Percentiles rank a stretch among this genome's conserved stretches.
Conservation (phyloP, 35 echinoderm and acorn worm species). For the Ptychodera flava region DNA sequence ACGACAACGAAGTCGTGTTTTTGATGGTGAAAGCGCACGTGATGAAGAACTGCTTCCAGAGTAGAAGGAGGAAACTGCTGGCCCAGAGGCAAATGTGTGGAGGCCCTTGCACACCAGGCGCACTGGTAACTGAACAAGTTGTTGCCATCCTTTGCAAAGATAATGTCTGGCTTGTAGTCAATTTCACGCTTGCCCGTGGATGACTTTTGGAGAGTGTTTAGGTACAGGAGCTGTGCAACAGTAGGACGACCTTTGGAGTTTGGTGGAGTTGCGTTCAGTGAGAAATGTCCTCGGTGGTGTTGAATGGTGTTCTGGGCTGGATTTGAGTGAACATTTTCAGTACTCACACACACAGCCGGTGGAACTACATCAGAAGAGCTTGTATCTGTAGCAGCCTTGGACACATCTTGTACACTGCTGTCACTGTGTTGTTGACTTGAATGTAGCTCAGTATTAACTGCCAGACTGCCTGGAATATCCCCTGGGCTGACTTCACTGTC, state of each 20-base stretch:
- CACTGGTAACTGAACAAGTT: background rate
- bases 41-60: background rate
- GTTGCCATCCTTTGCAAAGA: background rate
- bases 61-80: background rate
- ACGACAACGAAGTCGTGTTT: background rate
- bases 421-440: background rate
- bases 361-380: background rate
- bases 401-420: background rate
- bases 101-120: background rate
- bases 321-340: background rate
- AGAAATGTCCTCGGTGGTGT: too few relatives aligned
- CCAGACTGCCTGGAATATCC: too few relatives aligned
- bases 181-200: background rate
- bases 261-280: too few relatives aligned
- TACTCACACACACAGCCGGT: background rate
- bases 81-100: background rate
- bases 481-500: too few relatives aligned
- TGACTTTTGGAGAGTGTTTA: background rate
- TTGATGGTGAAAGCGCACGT: background rate
- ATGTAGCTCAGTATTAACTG: too few relatives aligned
- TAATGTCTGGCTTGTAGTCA: background rate
- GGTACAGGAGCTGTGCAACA: background rate
- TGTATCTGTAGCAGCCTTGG: background rate
- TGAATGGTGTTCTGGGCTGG: too few relatives aligned
- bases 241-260: background rate